phyloP scores from a whole-genome alignment of 1,140 invertebrate species.

The Megalopta genalis region DNA sequence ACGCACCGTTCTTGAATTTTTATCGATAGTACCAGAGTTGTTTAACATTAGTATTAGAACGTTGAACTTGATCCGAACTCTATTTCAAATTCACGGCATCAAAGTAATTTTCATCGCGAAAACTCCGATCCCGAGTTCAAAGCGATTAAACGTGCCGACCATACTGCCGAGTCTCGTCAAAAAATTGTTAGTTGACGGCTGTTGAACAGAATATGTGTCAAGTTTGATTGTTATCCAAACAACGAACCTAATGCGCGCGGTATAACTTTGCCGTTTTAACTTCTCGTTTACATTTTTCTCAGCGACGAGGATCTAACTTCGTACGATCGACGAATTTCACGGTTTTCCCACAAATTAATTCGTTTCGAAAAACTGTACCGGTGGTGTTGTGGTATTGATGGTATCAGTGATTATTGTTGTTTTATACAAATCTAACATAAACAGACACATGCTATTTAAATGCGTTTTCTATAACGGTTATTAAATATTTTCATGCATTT shows the following conservation, averaged over 20 bases:
- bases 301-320: neutral
- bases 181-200: neutral
- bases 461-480: too few relatives aligned
- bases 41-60: neutral
- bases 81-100: neutral
- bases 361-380: too few relatives aligned
- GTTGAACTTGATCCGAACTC: neutral
- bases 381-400: too few relatives aligned
- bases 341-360: too few relatives aligned
- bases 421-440: too few relatives aligned
- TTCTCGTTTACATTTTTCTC: neutral
- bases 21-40: neutral
- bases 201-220: neutral
- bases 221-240: neutral
- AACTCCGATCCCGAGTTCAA: neutral
- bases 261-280: neutral
- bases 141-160: neutral
- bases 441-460: too few relatives aligned
- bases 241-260: neutral
- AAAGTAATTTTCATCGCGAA: slow-evolving; percentile 2
- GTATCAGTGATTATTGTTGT: too few relatives aligned
- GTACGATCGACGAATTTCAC: too few relatives aligned
- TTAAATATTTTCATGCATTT: too few relatives aligned
- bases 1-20: neutral
- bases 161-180: neutral